Evolutionary conservation across 2,797 vertebrate genomes (phyloP).

Genomic region (Rallus crepitans): DNA sequence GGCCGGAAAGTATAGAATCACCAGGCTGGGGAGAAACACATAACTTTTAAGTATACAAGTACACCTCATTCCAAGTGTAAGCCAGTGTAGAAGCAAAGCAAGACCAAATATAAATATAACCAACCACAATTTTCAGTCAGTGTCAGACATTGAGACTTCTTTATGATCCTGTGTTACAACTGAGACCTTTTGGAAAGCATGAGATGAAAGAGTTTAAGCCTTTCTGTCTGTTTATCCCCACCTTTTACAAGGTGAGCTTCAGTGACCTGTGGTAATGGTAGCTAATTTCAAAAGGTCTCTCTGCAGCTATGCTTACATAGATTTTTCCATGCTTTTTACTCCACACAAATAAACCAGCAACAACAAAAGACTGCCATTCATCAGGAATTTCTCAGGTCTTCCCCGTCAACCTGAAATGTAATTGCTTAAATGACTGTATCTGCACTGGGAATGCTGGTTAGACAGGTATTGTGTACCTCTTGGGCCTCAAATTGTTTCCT

Average conservation of each 20-base stretch:
- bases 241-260: not conserved
- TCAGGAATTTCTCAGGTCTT: not conserved
- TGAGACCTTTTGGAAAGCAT: accelerated
- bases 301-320: not conserved
- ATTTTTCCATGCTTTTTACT: not conserved
- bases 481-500: not conserved
- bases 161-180: not conserved
- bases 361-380: not conserved
- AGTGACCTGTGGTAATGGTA: not conserved
- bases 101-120: not conserved
- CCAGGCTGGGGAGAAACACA: not conserved
- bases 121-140: accelerated
- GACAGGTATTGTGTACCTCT: not conserved
- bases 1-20: not conserved
- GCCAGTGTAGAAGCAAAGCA: not conserved
- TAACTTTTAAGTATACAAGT: not conserved
- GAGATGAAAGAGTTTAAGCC: not conserved
- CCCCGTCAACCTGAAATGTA: not conserved
- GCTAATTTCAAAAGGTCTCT: not conserved
- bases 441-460: not conserved
- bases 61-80: not conserved
- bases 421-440: not conserved
- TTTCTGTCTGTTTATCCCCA: not conserved
- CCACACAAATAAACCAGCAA: too few species aligned
- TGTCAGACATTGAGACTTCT: not conserved